Evolutionary conservation across 2,888 invertebrate species (phyloP), one percentile per base, ranked within the genome.

Genomic region (Epirrhoe tristata): DNA sequence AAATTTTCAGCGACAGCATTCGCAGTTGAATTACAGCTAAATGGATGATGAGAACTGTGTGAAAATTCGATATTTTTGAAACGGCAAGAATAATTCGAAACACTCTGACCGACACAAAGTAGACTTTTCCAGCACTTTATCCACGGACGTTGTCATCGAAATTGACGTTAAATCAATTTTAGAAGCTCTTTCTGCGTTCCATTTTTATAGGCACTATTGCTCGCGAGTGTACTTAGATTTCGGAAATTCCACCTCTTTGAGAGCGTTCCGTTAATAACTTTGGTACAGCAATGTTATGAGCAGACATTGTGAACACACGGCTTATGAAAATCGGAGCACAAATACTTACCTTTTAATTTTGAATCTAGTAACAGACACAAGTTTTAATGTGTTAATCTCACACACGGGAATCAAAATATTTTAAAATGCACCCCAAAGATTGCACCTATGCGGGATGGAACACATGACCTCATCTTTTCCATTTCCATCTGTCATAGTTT

Each of bases 181-280:
- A 0, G 39, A 43, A 43, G 39, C 39, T 12, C 39, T 43, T 43
- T 43, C 24, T 34, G 10, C 12, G 39, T 43, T 43, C 12, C 39
- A 2, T 43, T 43, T 12, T 43, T 43, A 43, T 2, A 1, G 14
- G 7, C 12, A 8, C 16, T 12, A 6, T 67, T 69, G 73, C 75
- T 74, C 69, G 59, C n/a, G 39, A 59, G 59, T 59, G 43, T 59
- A 59, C 59, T 24, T 43, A 36, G 75, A 72, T 70, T 59, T 52
- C 59, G 39, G 56, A 32, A 59, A 59, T 58, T 56, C 66, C 61
- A 61, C 66, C 71, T 70, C 58, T 53, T 58, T 62, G 66, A 58
- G 60, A 36, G 59, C 50, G 32, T 60, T 58, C 14, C 56, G 61
- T 48, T 61, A 58, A 62, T 58, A 66, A 58, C 66, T 62, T 66